phyloP scores from a whole-genome alignment of 2,888 invertebrate species.

The Volucella inflata region DNA sequence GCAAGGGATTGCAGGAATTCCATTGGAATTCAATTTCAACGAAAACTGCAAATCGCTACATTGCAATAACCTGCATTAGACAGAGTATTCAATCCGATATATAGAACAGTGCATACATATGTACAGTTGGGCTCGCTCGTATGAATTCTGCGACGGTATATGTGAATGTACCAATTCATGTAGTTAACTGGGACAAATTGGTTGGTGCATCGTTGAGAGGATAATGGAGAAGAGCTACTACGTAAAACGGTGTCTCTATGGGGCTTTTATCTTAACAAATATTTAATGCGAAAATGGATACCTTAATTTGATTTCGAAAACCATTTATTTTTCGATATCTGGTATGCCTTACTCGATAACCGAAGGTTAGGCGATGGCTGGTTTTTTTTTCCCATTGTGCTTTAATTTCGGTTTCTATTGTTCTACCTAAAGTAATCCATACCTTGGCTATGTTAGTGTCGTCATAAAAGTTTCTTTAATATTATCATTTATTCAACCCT shows the following conservation, averaged over 20 bases:
- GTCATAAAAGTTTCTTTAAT: slow-evolving; percentile 56
- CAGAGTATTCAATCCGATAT: background rate
- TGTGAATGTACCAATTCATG: background rate
- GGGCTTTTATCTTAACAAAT: slow-evolving; percentile 61
- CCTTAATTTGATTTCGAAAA: slow-evolving; percentile 67
- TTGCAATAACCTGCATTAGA: slow-evolving; percentile 54
- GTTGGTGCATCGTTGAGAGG: too few species aligned
- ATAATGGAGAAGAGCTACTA: background rate
- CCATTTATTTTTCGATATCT: slow-evolving; percentile 55
- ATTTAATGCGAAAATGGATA: slow-evolving; percentile 59
- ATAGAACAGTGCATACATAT: slow-evolving; percentile 4
- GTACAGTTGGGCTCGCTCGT: background rate
- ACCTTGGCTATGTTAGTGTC: slow-evolving; percentile 25
- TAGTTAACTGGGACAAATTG: background rate
- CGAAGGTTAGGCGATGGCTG: background rate
- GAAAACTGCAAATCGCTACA: slow-evolving; percentile 57
- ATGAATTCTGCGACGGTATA: background rate
- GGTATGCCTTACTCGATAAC: slow-evolving; percentile 31
- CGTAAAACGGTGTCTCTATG: slow-evolving; percentile 4
- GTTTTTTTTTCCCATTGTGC: slow-evolving; percentile 5
- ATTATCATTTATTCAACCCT: slow-evolving; percentile 50
- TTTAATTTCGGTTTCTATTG: slow-evolving; percentile 9
- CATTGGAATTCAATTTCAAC: slow-evolving; percentile 65
- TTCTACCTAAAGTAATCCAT: slow-evolving; percentile 46
- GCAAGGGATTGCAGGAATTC: slow-evolving; percentile 44